Base-by-base conservation (phyloP, 1,140 invertebrate species). In the Chrysopa pallens region DNA sequence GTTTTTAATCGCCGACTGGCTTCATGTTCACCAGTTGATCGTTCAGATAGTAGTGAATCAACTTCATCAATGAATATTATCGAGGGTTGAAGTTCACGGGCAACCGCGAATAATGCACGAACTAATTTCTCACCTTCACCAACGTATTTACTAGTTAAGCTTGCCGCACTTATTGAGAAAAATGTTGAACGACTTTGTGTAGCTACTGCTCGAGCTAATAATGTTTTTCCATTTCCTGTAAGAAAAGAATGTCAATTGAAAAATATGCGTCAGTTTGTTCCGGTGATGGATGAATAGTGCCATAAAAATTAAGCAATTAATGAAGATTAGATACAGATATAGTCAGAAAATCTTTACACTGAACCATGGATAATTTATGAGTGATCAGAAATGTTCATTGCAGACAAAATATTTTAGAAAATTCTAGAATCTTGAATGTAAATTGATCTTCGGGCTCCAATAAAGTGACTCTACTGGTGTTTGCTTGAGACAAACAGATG, bases 101-200 rank as follows among this genome's bases (percentile, higher is more conserved):
- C 93, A 31, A 96, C 87, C 33, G 85, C 80, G 67, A 98, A 98
- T 12, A 98, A 64, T 0, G 92, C 90, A 46, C 91, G 66, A 11
- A 98, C 93, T 61, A 98, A 75, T 67, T 98, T 98, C 62, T 98
- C 94, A 4, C 93, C 91, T 60, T 98, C 94, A 6, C 94, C 94
- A 3, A 97, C 89, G 65, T 91, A 88, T 52, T 98, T 98, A 40
- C 91, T 96, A n/a, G 91, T 97, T n/a, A 98, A 64, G 44, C 87
- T 91, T 8, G 92, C 93, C 8, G 93, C 92, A 49, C 88, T 93
- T 55, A 98, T 96, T 38, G 87, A 91, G 60, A 98, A 97, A 64
- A 98, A 98, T 1, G 92, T 97, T 5, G 92, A 89, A 51, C 76
- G 76, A 52, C 80, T 82, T 59, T 97, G 87, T 11, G 84, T 89